A percentile compares a stretch with the other conserved stretches of the same genome.
These are phyloP conservation scores for Neostethus bicornis DNA, from an alignment of 2,797 vertebrate genomes.

Conservation along the genomic window DNA sequence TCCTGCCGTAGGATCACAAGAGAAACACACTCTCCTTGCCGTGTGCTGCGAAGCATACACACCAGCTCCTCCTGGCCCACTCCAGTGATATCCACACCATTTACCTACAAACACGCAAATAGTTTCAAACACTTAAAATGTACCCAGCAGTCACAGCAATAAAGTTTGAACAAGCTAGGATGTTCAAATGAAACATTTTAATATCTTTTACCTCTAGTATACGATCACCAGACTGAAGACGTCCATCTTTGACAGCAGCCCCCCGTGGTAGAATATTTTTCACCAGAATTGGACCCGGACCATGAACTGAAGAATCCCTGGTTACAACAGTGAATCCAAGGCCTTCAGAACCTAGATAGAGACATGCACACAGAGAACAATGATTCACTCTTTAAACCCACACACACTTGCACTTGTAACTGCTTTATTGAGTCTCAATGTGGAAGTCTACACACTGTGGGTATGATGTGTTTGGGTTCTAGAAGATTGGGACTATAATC, in stretches of 20 bases:
- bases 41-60: conserved; percentile 91
- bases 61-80: conserved; percentile 94
- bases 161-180: neutral
- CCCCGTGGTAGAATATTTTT: conserved; percentile 98
- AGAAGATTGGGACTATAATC: conserved; percentile 11
- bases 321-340: conserved; percentile 98
- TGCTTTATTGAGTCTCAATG: conserved; percentile 28
- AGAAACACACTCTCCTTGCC: conserved; percentile 89
- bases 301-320: conserved; percentile 93
- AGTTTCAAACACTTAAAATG: neutral
- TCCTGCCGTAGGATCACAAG: conserved; percentile 90
- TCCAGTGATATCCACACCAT: conserved; percentile 88
- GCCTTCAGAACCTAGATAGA: conserved; percentile 89
- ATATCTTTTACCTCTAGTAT: conserved; percentile 88
- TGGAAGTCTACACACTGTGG: conserved; percentile 28
- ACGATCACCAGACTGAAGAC: conserved; percentile 94
- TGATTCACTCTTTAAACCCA: conserved; percentile 8
- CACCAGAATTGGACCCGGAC: conserved; percentile 94
- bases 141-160: neutral
- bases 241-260: conserved; percentile 95
- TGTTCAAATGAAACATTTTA: neutral
- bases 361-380: neutral
- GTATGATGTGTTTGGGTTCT: conserved; percentile 41
- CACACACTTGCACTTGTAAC: conserved; percentile 11
- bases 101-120: conserved; percentile 83